A percentile compares a stretch with the other conserved stretches of the same genome.
phyloP scores from a whole-genome alignment of 2,888 invertebrate genomes.

The Aspidiotus destructor region DNA sequence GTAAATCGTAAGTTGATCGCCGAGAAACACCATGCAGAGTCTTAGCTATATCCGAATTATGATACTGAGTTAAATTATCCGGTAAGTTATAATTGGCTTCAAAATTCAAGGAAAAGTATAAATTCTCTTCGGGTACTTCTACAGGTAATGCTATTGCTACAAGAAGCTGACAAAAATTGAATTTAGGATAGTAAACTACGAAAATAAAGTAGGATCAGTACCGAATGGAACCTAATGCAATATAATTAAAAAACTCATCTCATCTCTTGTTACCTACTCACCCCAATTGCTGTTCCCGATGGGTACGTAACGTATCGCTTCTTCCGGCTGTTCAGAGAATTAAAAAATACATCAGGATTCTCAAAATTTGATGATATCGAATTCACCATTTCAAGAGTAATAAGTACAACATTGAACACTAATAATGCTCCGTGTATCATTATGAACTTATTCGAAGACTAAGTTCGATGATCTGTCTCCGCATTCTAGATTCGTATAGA shows the following conservation, averaged over 20 bases:
- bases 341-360: slow-evolving; percentile 13
- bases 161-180: slow-evolving; percentile 37
- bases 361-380: too few species aligned
- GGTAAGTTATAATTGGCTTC: slow-evolving; percentile 40
- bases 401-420: too few species aligned
- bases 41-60: slow-evolving; percentile 26
- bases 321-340: slow-evolving; percentile 11
- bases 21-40: slow-evolving; percentile 24
- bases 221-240: background rate
- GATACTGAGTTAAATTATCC: slow-evolving; percentile 38
- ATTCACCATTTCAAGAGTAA: too few species aligned
- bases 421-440: too few species aligned
- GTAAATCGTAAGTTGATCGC: slow-evolving; percentile 16
- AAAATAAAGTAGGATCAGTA: background rate
- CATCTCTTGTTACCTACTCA: slow-evolving; percentile 33
- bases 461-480: too few species aligned
- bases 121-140: slow-evolving; percentile 38
- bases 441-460: too few species aligned
- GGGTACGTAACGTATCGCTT: slow-evolving; percentile 37
- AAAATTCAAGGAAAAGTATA: slow-evolving; percentile 40
- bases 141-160: slow-evolving; percentile 39
- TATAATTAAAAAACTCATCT: background rate
- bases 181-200: background rate
- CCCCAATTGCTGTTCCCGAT: slow-evolving; percentile 38
- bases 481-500: too few species aligned